Conservation (phyloP, 2,888 invertebrate species). For the Acrobeloides nanus region DNA sequence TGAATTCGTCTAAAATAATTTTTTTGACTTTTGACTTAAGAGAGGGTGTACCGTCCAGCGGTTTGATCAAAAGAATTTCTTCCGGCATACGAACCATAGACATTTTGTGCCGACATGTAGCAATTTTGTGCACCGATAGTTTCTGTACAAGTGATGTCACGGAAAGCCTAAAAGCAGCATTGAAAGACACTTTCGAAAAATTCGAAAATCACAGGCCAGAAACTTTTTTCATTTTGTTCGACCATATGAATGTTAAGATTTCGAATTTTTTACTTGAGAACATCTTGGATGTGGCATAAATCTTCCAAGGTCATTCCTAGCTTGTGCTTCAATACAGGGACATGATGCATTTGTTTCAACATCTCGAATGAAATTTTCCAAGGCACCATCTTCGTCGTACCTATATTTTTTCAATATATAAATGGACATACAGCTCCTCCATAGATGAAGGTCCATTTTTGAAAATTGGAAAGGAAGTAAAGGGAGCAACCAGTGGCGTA, state of each 20-base stretch:
- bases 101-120: slow-evolving; percentile 53
- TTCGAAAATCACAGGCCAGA: neutral
- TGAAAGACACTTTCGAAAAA: too few relatives aligned
- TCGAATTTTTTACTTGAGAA: too few relatives aligned
- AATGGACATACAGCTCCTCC: too few relatives aligned
- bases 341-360: slow-evolving; percentile 52
- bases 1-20: slow-evolving; percentile 38
- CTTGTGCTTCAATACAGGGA: slow-evolving; percentile 75
- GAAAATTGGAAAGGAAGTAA: too few relatives aligned
- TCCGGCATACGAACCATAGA: slow-evolving; percentile 45
- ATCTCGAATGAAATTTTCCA: slow-evolving; percentile 51
- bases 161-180: too few relatives aligned
- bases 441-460: too few relatives aligned
- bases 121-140: slow-evolving; percentile 85
- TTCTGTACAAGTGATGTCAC: slow-evolving; percentile 65
- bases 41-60: neutral
- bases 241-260: too few relatives aligned
- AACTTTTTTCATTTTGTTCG: too few relatives aligned
- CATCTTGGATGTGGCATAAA: slow-evolving; percentile 66
- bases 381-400: slow-evolving; percentile 34
- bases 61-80: slow-evolving; percentile 12
- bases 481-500: too few relatives aligned
- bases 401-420: too few relatives aligned
- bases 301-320: slow-evolving; percentile 80
- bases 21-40: neutral